Evolutionary conservation across 2,888 invertebrate genomes (phyloP), one percentile per base, ranked within the genome.

Genomic region (Cerceris ruficornis): DNA sequence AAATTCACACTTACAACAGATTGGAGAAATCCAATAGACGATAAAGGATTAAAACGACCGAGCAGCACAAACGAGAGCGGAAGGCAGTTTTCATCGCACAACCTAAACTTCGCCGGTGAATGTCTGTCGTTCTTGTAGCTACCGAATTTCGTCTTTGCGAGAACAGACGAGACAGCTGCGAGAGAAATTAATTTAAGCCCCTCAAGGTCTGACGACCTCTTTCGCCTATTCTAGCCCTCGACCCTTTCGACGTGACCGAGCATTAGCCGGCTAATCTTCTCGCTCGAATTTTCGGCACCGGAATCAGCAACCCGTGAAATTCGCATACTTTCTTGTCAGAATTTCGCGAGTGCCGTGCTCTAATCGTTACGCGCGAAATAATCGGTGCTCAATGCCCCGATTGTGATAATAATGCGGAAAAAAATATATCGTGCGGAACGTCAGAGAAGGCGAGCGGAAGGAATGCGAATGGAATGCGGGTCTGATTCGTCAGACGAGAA

Each of bases 121-220:
- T 14, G 15, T 5, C 17, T 55, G 43, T 52, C 46, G 58, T 52
- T 17, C 9, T 7, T 5, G 60, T 14, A 14, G n/a, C 50, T 42
- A 15, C n/a, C 57, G 57, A 58, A 28, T 42, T 57, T 15, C 17
- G 41, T 52, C 9, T 49, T 50, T 39, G 49, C 13, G 17, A 13
- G n/a, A 60, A 17, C 9, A n/a, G 15, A 43, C 52, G 50, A 43
- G 61, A 57, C 67, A 64, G 68, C 62, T 59, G 73, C 13, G 58
- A 59, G 17, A 69, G 65, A 71, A 78, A 78, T 78, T 78, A 78
- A 78, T 77, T 77, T 59, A 50, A 62, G 43, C 15, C 67, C 46
- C 57, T 65, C 64, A 43, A 60, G 68, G 50, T 55, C 57, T n/a
- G n/a, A 52, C 13, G 14, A 9, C 57, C 17, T 39, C 28, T 8